Base-by-base conservation (phyloP, 2,797 vertebrate species). In the Hemitrygon akajei region DNA sequence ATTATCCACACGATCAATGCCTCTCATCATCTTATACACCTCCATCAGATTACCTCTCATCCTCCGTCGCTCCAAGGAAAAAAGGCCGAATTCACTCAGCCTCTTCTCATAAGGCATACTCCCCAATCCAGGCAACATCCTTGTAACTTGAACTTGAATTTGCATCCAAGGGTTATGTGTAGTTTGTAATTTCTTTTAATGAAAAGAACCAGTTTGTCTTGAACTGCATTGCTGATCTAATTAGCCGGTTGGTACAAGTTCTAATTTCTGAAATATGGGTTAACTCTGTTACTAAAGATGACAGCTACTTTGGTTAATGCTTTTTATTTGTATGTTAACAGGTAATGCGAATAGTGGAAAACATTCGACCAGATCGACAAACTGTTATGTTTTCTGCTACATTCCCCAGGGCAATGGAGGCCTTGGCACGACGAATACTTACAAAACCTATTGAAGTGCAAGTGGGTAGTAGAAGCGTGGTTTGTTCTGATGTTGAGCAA, bases 311-410 rank as follows among this genome's bases (percentile, higher is more conserved):
- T 30, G 47, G 30, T 58, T 27, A 71, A 71, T 12, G 0, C 9
- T 92, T 47, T 56, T 25, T 11, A 9, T 12, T 58, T 0, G n/a
- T 16, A 95, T 69, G 22, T 93, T 22, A 80, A 30, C 94, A 99
- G 99, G 99, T 99, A 94, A 99, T 99, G 99, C 98, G 99, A 93
- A 99, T 99, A 94, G 97, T 99, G 95, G 99, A 99, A 96, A 99
- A 99, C 93, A 96, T 99, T 80, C 97, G 99, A 93, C 99, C 99
- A 3, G 98, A 99, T 95, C 98, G 99, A 14, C 99, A 99, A 97
- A 99, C 98, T 0, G 99, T 99, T 95, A 99, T 99, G 98, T 99
- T 99, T 96, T 99, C 99, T 0, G 99, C 99, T 94, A 99, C 99
- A 77, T 99, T 99, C 77, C 99, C 99, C 94, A 97, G 99, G 96